A percentile compares a stretch with the other conserved stretches of the same genome.
phyloP scores from a whole-genome alignment of 2,797 vertebrate species.

The Oreochromis mossambicus region DNA sequence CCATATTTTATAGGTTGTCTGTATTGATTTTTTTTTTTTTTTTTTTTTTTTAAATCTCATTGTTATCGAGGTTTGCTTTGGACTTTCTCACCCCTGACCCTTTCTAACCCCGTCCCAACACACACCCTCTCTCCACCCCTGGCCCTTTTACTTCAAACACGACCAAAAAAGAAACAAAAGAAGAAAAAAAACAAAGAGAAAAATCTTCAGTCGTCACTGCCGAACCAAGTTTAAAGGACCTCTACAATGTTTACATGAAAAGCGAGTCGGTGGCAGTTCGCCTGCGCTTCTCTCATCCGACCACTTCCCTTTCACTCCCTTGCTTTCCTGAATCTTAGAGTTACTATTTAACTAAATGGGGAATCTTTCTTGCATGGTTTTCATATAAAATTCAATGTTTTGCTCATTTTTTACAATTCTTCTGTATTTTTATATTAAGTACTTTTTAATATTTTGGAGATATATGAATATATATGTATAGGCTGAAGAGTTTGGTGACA shows the following conservation, averaged over 20 bases:
- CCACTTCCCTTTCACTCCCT: slow-evolving; percentile 53
- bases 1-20: slow-evolving; percentile 81
- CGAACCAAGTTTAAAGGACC: slow-evolving; percentile 70
- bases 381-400: slow-evolving; percentile 80
- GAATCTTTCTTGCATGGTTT: slow-evolving; percentile 77
- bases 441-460: slow-evolving; percentile 84
- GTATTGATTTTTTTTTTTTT: slow-evolving; percentile 66
- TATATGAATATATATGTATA: slow-evolving; percentile 77
- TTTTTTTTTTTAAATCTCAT: slow-evolving; percentile 38
- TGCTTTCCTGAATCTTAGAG: slow-evolving; percentile 60
- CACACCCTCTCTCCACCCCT: not conserved
- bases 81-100: slow-evolving; percentile 17
- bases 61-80: slow-evolving; percentile 61
- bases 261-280: slow-evolving; percentile 55
- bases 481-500: slow-evolving; percentile 71
- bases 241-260: slow-evolving; percentile 76
- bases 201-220: slow-evolving; percentile 72
- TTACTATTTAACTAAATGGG: slow-evolving; percentile 68
- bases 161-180: slow-evolving; percentile 57
- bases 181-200: slow-evolving; percentile 52
- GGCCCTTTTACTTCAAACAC: slow-evolving; percentile 53
- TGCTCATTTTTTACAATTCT: slow-evolving; percentile 82
- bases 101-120: not conserved
- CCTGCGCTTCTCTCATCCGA: slow-evolving; percentile 63
- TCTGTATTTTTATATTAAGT: slow-evolving; percentile 87